phyloP scores from a whole-genome alignment of 2,888 invertebrate species.

The Pogonocherus hispidulus region DNA sequence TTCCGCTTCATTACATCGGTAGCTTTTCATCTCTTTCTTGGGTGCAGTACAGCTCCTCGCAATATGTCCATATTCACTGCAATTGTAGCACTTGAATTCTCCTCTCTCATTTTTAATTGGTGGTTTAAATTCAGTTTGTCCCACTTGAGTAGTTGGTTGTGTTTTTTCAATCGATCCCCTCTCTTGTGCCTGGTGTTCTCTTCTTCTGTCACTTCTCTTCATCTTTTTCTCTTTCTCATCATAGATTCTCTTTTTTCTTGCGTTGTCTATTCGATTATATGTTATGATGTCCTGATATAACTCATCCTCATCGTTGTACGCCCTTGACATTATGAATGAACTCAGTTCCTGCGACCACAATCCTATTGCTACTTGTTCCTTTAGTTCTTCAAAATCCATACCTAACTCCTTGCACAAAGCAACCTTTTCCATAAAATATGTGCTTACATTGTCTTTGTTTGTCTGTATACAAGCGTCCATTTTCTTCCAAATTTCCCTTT shows the following conservation, averaged over 20 bases:
- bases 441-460: not conserved
- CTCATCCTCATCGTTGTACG: not conserved
- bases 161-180: no score
- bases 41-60: not conserved
- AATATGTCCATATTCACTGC: not conserved
- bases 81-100: not conserved
- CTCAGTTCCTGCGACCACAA: not conserved
- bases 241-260: not conserved
- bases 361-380: not conserved
- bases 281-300: not conserved
- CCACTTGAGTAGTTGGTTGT: no score
- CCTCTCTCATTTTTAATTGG: not conserved
- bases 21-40: not conserved
- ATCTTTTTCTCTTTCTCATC: not conserved
- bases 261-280: not conserved
- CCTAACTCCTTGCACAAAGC: not conserved
- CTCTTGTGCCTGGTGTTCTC: no score
- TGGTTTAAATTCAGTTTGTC: not conserved
- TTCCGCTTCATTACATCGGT: not conserved
- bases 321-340: not conserved
- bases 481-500: not conserved
- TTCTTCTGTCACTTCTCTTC: no score
- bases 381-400: not conserved
- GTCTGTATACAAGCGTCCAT: not conserved
- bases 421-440: not conserved